A percentile compares a stretch with the other conserved stretches of the same genome.
Evolutionary conservation across 2,113 vertebrate species (phyloP).

Genomic region (Dryoscopus gambensis): DNA sequence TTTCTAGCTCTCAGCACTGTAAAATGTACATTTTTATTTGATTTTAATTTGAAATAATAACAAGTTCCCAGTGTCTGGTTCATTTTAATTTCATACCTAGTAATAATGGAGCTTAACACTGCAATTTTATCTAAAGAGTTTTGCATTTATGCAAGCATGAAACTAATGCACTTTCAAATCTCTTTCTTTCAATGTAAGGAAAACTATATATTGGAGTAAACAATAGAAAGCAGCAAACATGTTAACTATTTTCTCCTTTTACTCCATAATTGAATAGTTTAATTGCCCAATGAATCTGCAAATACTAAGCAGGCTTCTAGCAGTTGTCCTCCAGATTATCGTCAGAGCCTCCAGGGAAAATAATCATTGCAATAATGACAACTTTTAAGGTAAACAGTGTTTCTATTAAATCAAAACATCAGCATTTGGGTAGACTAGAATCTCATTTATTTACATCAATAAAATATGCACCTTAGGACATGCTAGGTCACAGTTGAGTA

Average conservation of each 20-base stretch:
- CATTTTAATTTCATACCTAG: slow-evolving; percentile 17
- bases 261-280: not conserved
- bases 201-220: not conserved
- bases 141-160: not conserved
- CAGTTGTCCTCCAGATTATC: slow-evolving; percentile 8
- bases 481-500: slow-evolving; percentile 54
- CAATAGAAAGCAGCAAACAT: not conserved
- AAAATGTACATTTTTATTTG: slow-evolving; percentile 2
- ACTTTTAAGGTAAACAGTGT: slow-evolving; percentile 50
- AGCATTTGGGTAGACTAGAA: slow-evolving; percentile 31
- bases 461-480: slow-evolving; percentile 68
- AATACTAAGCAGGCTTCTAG: not conserved
- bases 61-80: not conserved
- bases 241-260: slow-evolving; percentile 1
- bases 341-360: slow-evolving; percentile 33
- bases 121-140: not conserved
- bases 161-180: not conserved
- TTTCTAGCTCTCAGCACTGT: not conserved
- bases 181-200: not conserved
- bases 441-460: slow-evolving; percentile 73
- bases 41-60: not conserved
- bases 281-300: not conserved
- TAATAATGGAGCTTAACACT: not conserved
- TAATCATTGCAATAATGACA: slow-evolving; percentile 51
- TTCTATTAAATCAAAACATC: slow-evolving; percentile 68